Evolutionary conservation across 2,888 invertebrate genomes (phyloP), one percentile per base, ranked within the genome.

Genomic region (Tanypteryx hageni): DNA sequence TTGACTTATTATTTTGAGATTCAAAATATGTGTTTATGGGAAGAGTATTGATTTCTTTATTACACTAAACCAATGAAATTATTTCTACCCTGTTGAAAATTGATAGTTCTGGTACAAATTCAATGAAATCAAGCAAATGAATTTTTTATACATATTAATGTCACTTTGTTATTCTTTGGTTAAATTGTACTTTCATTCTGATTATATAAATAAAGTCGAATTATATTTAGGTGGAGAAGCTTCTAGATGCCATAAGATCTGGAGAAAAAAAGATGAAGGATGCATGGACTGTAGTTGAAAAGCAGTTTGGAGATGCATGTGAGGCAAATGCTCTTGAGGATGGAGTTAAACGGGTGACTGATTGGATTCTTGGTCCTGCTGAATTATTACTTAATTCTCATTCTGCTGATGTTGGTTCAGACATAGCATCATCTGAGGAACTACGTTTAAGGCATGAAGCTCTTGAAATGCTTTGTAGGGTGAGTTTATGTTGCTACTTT

Each of bases 331-430:
- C 95, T 64, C 95, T 97, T 76, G 96, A 97, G 94, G 96, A 96
- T 94, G 97, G 97, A 64, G 96, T 97, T 93, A 96, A 96, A n/a
- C 96, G 96, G 95, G 97, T 98, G 64, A 97, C 97, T 31, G 97
- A 97, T 94, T 98, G 98, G 98, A 97, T 98, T 92, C 95, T 97
- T 92, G 97, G 97, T 64, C 97, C 97, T 92, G 98, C 97, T 2
- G 98, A 98, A 94, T 96, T 96, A 93, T 96, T 97, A 95, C 95
- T 98, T 91, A 97, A 97, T 93, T 96, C 97, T 0, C 96, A 97
- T 94, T 96, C 96, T 93, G 92, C 82, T 64, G 97, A 97, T 94
- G 97, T 98, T 81, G 98, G 98, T 10, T 97, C 96, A 94, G 97
- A 97, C 94, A 96, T 97, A 3, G 95, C 96, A 14, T 96, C 96